Evolutionary conservation across 37 sponge, comb jelly and placozoan species (phyloP).

Genomic region (Halisarca cf. caerulea): DNA sequence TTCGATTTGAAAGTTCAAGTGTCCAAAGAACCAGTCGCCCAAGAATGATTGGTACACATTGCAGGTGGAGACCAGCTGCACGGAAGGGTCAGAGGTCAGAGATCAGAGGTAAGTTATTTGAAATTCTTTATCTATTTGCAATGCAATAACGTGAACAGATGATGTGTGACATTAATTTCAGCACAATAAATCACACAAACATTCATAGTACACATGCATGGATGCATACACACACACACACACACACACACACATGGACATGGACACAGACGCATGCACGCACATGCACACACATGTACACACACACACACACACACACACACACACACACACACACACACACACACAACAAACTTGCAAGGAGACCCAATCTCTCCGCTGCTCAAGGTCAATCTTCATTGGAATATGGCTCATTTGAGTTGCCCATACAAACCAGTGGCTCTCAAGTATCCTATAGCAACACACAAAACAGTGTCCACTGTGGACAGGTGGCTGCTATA

Average conservation of each 20-base stretch:
- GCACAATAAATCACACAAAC: too few relatives aligned
- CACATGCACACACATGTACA: too few relatives aligned
- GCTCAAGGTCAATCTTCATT: slow-evolving; percentile 72
- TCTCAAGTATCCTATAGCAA: slow-evolving; percentile 64
- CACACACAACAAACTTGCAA: slow-evolving; percentile 50
- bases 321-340: too few relatives aligned
- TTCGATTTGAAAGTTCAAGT: slow-evolving; percentile 84
- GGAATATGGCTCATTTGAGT: slow-evolving; percentile 83
- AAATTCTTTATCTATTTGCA: background rate
- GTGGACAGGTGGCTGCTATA: too few relatives aligned
- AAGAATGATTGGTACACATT: slow-evolving; percentile 56
- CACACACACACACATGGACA: too few relatives aligned
- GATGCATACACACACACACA: too few relatives aligned
- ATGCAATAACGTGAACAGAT: background rate
- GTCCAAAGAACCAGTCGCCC: slow-evolving; percentile 78
- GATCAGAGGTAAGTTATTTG: background rate
- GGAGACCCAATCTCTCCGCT: slow-evolving; percentile 65
- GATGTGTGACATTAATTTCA: too few relatives aligned
- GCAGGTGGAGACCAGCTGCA: slow-evolving; percentile 45
- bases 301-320: too few relatives aligned
- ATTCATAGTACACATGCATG: too few relatives aligned
- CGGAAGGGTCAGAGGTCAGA: background rate
- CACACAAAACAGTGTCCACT: slow-evolving; percentile 7
- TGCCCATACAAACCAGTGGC: slow-evolving; percentile 88
- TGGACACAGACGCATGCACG: too few relatives aligned